Conservation (phyloP, 2,797 vertebrate genomes). For the Sebastiscus tertius region DNA sequence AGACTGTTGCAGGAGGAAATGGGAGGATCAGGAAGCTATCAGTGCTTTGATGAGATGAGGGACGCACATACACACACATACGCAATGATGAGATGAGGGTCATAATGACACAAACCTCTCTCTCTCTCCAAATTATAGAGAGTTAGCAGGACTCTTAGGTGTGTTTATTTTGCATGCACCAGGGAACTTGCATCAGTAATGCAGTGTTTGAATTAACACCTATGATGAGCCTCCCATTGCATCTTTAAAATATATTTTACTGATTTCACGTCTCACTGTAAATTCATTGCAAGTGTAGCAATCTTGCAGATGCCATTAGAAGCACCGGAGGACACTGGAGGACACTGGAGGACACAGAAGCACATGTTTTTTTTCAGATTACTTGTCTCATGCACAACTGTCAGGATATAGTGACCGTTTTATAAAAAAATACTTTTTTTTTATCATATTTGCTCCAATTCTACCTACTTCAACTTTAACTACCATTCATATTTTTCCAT, state of each 20-base stretch:
- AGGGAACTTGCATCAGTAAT: not conserved
- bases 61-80: not conserved
- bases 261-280: not conserved
- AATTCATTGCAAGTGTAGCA: not conserved
- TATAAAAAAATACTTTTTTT: too few relatives aligned
- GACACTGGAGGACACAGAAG: too few relatives aligned
- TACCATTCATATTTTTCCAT: too few relatives aligned
- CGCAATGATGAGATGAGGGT: not conserved
- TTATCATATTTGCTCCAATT: too few relatives aligned
- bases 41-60: conserved; percentile 12
- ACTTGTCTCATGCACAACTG: too few relatives aligned
- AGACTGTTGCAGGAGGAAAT: conserved; percentile 7
- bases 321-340: too few relatives aligned
- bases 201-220: not conserved
- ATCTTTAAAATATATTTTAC: not conserved
- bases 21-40: conserved; percentile 20
- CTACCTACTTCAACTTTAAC: too few relatives aligned
- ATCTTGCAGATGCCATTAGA: too few relatives aligned
- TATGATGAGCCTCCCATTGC: not conserved
- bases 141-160: not conserved
- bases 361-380: too few relatives aligned
- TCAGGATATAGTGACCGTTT: rapidly evolving
- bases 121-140: not conserved
- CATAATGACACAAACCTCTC: not conserved
- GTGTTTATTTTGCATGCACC: not conserved